Base-by-base conservation (phyloP, 1,140 invertebrate species). In the Marisa cornuarietis region DNA sequence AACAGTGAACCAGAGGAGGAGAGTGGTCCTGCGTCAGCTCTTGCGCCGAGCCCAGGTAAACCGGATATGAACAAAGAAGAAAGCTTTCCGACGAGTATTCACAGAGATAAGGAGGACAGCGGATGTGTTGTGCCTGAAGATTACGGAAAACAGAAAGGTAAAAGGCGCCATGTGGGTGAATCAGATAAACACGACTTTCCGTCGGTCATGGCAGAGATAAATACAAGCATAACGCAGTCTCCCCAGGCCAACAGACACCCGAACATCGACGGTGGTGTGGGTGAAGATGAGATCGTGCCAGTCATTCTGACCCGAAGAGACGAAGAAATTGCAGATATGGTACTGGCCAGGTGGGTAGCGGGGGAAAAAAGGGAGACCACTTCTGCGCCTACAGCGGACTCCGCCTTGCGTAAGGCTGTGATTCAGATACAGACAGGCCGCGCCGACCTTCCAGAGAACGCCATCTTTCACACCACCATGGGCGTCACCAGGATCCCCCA, bases 231-330 rank as follows among this genome's bases (percentile, higher is more conserved):
- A n/a, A n/a, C n/a, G n/a, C n/a, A 42, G 31, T 42, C 31, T 42
- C 31, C 31, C 31, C 31, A 6, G 31, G 31, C 2, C 6, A 6
- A 42, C 31, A 42, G 31, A 42, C 31, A 42, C 31, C 31, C 31
- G 0, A 42, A 42, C 0, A 42, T 42, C 6, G 31, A 66, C 6
- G 8, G 16, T 0, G 11, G 14, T 18, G 79, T 80, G 62, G 6
- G 22, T 18, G 79, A 80, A 58, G 74, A 76, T 9, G 66, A 80
- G 7, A 76, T 80, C 31, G 74, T 76, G 10, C 74, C 79, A 7
- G 75, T 71, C 20, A 62, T 62, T 22, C 54, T 80, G 73, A 66
- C 54, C 22, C 62, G 79, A 20, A 61, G 71, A 54, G 79, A 80
- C 3, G 68, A 73, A 18, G 65, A 62, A 16, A 80, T 51, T 22